Evolutionary conservation across 2,113 vertebrate species (phyloP).

Genomic region (Myiozetetes cayanensis): DNA sequence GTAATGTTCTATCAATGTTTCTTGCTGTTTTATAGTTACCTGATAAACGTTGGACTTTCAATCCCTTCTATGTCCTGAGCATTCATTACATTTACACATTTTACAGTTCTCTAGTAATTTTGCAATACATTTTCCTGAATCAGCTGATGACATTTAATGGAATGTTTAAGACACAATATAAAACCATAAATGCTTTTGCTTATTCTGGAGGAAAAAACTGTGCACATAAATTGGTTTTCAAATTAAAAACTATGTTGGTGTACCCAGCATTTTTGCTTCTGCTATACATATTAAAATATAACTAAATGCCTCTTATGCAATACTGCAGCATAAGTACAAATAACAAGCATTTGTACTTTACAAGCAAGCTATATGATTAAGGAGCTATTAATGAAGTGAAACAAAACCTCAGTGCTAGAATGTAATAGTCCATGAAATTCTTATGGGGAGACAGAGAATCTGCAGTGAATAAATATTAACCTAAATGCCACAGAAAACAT

Average conservation of each 20-base stretch:
- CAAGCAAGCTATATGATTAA: constrained; percentile 82
- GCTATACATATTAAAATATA: constrained; percentile 73
- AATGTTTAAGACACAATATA: constrained; percentile 80
- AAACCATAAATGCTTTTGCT: constrained; percentile 77
- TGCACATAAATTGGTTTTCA: constrained; percentile 75
- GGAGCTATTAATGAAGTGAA: constrained; percentile 87
- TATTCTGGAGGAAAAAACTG: constrained; percentile 59
- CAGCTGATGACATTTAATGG: constrained; percentile 83
- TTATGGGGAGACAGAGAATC: constrained; percentile 80
- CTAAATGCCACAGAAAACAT: constrained; percentile 80
- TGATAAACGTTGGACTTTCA: constrained; percentile 74
- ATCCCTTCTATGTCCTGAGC: constrained; percentile 63
- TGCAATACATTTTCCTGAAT: constrained; percentile 81
- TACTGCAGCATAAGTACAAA: constrained; percentile 78
- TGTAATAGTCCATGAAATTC: constrained; percentile 83
- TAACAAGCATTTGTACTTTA: constrained; percentile 76
- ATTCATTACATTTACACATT: constrained; percentile 75
- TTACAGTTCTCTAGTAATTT: constrained; percentile 77
- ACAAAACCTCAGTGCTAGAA: constrained; percentile 79
- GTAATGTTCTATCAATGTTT: constrained; percentile 63
- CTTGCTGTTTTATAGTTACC: constrained; percentile 73
- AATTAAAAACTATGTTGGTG: constrained; percentile 76
- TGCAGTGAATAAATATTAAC: constrained; percentile 91
- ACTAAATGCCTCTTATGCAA: constrained; percentile 70
- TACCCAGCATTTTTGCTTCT: constrained; percentile 66